Percentiles rank a stretch among this genome's conserved stretches.
Evolutionary conservation across 2,113 vertebrate species (phyloP).

Genomic region (Dicrurus megarhynchus): DNA sequence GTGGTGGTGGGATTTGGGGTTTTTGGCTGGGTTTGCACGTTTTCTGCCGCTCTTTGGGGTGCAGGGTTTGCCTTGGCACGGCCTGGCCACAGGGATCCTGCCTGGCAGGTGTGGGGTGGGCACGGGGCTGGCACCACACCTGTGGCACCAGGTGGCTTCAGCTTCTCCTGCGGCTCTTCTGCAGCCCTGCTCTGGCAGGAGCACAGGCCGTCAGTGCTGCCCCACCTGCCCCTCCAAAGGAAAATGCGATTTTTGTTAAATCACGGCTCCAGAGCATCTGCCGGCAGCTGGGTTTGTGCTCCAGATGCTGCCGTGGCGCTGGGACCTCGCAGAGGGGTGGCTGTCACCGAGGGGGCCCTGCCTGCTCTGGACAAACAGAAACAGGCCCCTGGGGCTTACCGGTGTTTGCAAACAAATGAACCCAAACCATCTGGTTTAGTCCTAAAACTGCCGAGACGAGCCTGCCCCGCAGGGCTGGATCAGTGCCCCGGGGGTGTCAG

Average conservation of each 20-base stretch:
- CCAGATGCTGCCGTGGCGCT: fast-evolving
- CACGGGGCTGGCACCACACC: background rate
- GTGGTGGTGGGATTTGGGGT: background rate
- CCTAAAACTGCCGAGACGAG: background rate
- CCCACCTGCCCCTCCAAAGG: fast-evolving
- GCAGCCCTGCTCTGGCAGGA: background rate
- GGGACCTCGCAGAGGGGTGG: background rate
- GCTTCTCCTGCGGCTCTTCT: background rate
- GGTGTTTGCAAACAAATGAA: background rate
- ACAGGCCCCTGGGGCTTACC: background rate
- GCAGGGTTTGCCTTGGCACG: fast-evolving
- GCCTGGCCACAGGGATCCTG: background rate
- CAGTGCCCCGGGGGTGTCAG: fast-evolving
- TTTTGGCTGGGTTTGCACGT: background rate
- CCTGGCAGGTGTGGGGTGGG: background rate
- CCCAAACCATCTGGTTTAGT: background rate
- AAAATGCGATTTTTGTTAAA: background rate
- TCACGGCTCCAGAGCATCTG: background rate
- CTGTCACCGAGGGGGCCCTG: background rate
- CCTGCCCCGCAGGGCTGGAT: background rate
- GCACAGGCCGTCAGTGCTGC: background rate
- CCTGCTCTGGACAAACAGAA: background rate
- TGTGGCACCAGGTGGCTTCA: background rate
- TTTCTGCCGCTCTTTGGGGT: background rate
- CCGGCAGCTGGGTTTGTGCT: background rate